phyloP scores from a whole-genome alignment of 30 jellyfish, hydroid and myxozoan genomes.

The Morbakka virulenta region DNA sequence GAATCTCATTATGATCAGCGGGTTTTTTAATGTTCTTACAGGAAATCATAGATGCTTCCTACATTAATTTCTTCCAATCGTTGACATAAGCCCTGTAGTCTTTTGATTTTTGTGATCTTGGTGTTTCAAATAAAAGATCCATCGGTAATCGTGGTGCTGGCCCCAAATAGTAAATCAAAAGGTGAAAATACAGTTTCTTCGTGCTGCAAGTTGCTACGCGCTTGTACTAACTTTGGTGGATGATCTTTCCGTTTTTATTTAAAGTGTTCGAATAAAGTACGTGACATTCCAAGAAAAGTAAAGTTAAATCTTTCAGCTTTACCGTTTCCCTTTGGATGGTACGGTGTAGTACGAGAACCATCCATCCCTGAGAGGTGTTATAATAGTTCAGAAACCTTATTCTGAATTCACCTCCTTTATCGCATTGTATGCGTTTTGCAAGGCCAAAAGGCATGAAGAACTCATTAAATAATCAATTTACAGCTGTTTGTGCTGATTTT shows the following conservation, averaged over 20 bases:
- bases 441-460: slow-evolving; percentile 33
- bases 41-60: slow-evolving; percentile 13
- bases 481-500: slow-evolving; percentile 48
- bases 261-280: not conserved
- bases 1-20: not conserved
- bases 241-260: slow-evolving; percentile 14
- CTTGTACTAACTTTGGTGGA: not conserved
- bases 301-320: slow-evolving; percentile 6
- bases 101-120: not conserved
- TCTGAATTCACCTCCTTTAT: slow-evolving; percentile 55
- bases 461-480: slow-evolving; percentile 13
- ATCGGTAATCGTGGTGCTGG: not conserved
- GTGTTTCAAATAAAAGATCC: too few relatives aligned
- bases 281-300: slow-evolving; percentile 1
- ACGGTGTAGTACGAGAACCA: slow-evolving; percentile 11
- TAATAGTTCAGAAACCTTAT: slow-evolving; percentile 18
- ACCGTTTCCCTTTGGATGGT: slow-evolving; percentile 18
- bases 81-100: not conserved
- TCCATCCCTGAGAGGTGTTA: slow-evolving; percentile 6
- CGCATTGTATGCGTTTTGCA: slow-evolving; percentile 28
- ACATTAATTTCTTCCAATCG: slow-evolving; percentile 1
- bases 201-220: not conserved
- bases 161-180: not conserved
- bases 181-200: not conserved
- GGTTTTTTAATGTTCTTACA: not conserved